These are phyloP conservation scores for Epizoanthus stellaris DNA, from an alignment of 92 coral and sea anemone species.

Conservation along the genomic window DNA sequence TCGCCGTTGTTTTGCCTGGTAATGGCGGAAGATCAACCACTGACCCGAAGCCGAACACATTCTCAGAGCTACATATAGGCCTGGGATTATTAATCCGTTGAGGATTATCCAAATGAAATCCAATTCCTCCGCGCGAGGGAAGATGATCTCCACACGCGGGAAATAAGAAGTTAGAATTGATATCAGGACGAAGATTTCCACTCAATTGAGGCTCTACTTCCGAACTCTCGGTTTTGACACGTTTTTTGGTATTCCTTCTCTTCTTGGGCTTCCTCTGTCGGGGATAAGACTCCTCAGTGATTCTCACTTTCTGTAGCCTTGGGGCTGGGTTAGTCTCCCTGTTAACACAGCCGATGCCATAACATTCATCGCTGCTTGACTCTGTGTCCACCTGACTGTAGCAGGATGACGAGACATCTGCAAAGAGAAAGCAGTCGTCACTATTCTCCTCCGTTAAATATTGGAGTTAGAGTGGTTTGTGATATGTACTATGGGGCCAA, in stretches of 20 bases:
- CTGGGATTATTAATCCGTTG: conserved; percentile 26
- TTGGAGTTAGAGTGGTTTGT: too few relatives aligned
- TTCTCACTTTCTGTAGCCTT: conserved; percentile 12
- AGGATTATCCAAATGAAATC: conserved; percentile 21
- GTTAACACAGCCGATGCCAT: conserved; percentile 33
- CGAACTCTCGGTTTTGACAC: conserved; percentile 23
- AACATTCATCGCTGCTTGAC: conserved; percentile 36
- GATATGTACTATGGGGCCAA: too few relatives aligned
- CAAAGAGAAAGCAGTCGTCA: not conserved
- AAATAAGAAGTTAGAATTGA: conserved; percentile 15
- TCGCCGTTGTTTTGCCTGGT: conserved; percentile 13
- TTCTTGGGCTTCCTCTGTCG: conserved; percentile 32
- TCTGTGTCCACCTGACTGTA: conserved; percentile 39
- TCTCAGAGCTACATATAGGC: conserved; percentile 34
- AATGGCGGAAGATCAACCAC: conserved; percentile 37
- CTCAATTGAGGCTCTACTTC: conserved; percentile 1
- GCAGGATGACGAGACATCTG: conserved; percentile 41
- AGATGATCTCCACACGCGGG: conserved; percentile 26
- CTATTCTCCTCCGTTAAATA: too few relatives aligned
- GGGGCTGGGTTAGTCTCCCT: conserved; percentile 49
- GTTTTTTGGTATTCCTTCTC: conserved; percentile 33
- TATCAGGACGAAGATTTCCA: conserved; percentile 28
- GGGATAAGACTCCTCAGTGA: conserved; percentile 28
- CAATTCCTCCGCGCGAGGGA: conserved; percentile 11
- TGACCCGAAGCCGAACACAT: conserved; percentile 20